Base-by-base conservation (phyloP, 2,888 invertebrate genomes). In the Tanypteryx hageni region DNA sequence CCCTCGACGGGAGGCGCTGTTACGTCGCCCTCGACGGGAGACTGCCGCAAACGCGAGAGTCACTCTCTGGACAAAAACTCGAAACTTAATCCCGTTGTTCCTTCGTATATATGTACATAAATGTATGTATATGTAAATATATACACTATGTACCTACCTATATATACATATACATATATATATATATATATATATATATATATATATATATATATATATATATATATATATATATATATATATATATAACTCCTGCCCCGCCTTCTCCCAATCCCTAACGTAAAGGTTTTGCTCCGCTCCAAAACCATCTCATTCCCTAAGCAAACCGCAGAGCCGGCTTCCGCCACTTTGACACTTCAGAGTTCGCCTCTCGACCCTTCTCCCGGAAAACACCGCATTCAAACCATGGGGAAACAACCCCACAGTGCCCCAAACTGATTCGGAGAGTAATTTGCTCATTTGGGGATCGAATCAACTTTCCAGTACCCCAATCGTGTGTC, bases 231-330 rank as follows among this genome's bases (percentile, higher is more conserved):
- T 44, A 44, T 44, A 44, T 44, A 44, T 44, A 44, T 3, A 44
- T 44, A 44, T 5, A 44, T 44, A 44, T 44, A 44, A 1, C 44
- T 44, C 44, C 5, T 44, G 5, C 44, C 5, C 5, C 44, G 44
- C 44, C 44, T 44, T 44, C 44, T 44, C 44, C 5, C 44, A 5
- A 44, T 44, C 44, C 44, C 44, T 44, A 3, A 44, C 44, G 44
- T 44, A n/a, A 68, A 68, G 76, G 76, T 22, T 76, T 76, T 76
- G 22, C 76, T 76, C 76, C 0, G 76, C 76, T 27, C 76, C 76
- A 76, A 76, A 76, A 76, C 76, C 76, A 76, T 76, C 76, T 76
- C 76, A 76, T 76, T 76, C 27, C 76, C 22, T 76, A 76, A 76
- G 76, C 76, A 76, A 76, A 76, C 76, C 76, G 76, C 76, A 76